phyloP scores from a whole-genome alignment of 2,113 vertebrate genomes.

The Cinclus mexicanus region DNA sequence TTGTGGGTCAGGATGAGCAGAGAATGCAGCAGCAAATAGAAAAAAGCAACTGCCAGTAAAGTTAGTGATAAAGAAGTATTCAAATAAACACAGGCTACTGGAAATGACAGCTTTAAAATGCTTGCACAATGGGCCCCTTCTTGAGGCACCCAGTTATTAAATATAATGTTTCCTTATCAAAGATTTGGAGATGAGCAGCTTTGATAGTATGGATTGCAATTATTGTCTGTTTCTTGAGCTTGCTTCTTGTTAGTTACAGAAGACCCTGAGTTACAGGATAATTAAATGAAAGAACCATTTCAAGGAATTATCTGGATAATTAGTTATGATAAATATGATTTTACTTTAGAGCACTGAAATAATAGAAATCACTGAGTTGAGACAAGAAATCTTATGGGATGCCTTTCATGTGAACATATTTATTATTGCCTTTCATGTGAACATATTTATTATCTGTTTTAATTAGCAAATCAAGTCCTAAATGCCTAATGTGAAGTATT shows the following conservation, averaged over 20 bases:
- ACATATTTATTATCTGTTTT: conserved; percentile 34
- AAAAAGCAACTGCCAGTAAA: background rate
- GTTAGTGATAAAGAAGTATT: background rate
- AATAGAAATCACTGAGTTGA: conserved; percentile 38
- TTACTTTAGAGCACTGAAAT: conserved; percentile 8
- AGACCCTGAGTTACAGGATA: background rate
- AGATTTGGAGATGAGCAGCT: background rate
- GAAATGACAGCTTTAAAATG: background rate
- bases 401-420: background rate
- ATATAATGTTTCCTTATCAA: background rate
- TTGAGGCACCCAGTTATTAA: background rate
- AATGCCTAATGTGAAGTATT: background rate
- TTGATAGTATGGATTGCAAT: background rate
- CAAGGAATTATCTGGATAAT: conserved; percentile 53
- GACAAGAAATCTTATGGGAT: conserved; percentile 30
- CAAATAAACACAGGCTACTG: background rate
- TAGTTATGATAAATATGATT: conserved; percentile 51
- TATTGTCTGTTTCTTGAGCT: background rate
- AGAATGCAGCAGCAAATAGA: background rate
- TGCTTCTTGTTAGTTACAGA: background rate
- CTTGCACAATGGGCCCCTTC: background rate
- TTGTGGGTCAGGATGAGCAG: background rate
- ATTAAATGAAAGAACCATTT: conserved; percentile 52
- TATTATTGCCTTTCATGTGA: background rate
- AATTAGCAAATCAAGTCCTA: conserved; percentile 34